Conservation (phyloP, 2,797 vertebrate genomes). For the Neomorphus geoffroyi region DNA sequence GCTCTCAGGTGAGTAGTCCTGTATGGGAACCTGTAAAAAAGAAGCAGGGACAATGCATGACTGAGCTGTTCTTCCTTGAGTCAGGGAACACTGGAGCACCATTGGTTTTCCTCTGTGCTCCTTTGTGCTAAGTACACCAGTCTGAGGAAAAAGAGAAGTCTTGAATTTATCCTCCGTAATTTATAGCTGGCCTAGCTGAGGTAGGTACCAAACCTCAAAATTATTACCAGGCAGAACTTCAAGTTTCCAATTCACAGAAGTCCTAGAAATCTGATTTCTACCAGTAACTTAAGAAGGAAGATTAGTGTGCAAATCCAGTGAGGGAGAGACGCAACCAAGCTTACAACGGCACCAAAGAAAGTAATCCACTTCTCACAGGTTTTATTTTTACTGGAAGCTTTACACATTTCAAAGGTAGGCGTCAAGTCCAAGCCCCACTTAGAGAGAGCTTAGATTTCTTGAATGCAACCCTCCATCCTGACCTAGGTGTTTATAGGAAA, state of each 20-base stretch:
- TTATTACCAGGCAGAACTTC: constrained; percentile 30
- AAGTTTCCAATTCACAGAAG: constrained; percentile 24
- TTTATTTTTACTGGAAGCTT: constrained; percentile 50
- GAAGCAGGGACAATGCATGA: neutral
- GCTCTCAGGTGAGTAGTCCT: neutral
- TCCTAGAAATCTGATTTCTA: constrained; percentile 17
- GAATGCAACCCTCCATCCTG: neutral
- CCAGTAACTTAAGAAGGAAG: constrained; percentile 23
- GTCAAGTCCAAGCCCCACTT: neutral
- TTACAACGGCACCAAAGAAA: constrained; percentile 6
- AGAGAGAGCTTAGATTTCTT: neutral
- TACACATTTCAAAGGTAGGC: constrained; percentile 11
- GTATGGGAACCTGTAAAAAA: neutral
- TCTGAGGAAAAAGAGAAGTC: neutral
- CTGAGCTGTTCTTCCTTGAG: neutral
- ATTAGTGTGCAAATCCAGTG: neutral
- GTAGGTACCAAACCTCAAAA: constrained; percentile 46
- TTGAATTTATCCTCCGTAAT: neutral
- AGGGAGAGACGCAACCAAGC: neutral
- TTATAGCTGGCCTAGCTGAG: constrained; percentile 21
- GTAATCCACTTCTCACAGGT: neutral
- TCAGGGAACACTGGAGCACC: neutral
- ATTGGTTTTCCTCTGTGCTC: neutral
- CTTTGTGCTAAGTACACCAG: neutral
- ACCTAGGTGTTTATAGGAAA: neutral